Conservation (phyloP, 2,797 vertebrate genomes). For the Cichlasoma orientale region DNA sequence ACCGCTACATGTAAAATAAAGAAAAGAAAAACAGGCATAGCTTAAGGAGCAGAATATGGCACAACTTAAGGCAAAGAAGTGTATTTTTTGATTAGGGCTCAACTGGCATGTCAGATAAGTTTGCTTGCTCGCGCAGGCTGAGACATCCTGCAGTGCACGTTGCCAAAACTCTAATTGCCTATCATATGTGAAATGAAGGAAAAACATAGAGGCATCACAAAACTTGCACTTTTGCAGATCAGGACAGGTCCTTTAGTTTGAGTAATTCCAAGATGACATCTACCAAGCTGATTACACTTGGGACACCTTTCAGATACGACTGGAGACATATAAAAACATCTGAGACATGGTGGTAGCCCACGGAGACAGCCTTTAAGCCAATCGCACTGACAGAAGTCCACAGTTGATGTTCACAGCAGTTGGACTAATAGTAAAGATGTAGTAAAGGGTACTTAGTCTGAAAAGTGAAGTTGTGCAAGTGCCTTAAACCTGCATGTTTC, state of each 20-base stretch:
- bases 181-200: not conserved
- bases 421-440: not conserved
- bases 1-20: not conserved
- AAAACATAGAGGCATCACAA: not conserved
- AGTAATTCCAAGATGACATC: not conserved
- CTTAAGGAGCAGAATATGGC: not conserved
- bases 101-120: not conserved
- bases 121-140: not conserved
- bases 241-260: not conserved
- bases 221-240: conserved; percentile 1
- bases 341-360: not conserved
- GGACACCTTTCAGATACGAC: not conserved
- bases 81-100: not conserved
- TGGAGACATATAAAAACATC: not conserved
- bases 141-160: not conserved
- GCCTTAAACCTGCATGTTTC: no score
- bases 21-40: not conserved
- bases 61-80: not conserved
- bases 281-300: not conserved
- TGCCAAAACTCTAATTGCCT: not conserved
- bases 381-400: not conserved
- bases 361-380: not conserved
- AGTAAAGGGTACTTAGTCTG: not conserved
- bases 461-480: no score
- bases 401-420: not conserved